phyloP scores from a whole-genome alignment of 2,113 vertebrate genomes.

The Epinephelus moara region DNA sequence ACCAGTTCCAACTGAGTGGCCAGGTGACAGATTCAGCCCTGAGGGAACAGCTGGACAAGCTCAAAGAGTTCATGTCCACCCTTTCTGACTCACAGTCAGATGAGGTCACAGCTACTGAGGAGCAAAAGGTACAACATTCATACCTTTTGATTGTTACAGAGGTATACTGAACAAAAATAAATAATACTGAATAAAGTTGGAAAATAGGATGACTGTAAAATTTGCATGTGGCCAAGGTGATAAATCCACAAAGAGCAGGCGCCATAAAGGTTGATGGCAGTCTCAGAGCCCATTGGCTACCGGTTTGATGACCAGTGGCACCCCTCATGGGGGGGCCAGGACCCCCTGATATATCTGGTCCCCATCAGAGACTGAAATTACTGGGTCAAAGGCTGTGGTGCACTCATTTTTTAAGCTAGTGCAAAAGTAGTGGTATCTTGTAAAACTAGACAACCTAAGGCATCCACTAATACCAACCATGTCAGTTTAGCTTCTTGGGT shows the following conservation, averaged over 20 bases:
- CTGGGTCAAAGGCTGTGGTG: no score
- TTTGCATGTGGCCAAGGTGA: background rate
- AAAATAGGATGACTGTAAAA: background rate
- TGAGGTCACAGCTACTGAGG: background rate
- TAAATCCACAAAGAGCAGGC: background rate
- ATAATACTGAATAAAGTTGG: background rate
- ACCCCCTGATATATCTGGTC: no score
- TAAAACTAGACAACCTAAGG: no score
- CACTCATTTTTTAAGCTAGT: no score
- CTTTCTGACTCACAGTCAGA: conserved; percentile 10
- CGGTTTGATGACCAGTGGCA: no score
- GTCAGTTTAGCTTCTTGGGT: no score
- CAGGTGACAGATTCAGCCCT: conserved; percentile 67
- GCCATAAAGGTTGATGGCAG: no score
- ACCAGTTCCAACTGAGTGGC: conserved; percentile 72
- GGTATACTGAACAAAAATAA: background rate
- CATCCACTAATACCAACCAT: no score
- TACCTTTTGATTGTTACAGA: background rate
- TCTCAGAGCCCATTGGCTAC: no score
- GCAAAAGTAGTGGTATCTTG: no score
- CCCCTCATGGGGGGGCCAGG: no score
- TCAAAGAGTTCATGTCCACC: conserved; percentile 64
- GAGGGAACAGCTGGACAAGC: conserved; percentile 62
- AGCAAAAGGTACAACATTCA: conserved; percentile 54
- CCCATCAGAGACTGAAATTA: no score